phyloP scores from a whole-genome alignment of 2,888 invertebrate genomes.

The Zele albiditarsus region DNA sequence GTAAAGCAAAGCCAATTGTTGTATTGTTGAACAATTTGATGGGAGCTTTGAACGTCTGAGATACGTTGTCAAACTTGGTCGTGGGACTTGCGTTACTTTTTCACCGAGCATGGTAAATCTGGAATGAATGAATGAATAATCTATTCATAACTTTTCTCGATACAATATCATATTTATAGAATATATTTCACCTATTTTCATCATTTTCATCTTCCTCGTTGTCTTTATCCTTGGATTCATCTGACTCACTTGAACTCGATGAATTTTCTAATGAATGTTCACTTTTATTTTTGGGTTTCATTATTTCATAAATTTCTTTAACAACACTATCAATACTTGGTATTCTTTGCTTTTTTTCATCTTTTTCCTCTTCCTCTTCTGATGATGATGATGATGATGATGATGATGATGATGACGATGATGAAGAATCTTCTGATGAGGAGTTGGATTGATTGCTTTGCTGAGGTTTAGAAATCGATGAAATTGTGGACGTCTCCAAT shows the following conservation, averaged over 20 bases:
- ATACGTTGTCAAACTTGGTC: conserved; percentile 66
- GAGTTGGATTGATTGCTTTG: conserved; percentile 19
- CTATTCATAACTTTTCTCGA: conserved; percentile 9
- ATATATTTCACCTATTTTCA: conserved; percentile 58
- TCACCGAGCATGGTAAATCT: conserved; percentile 66
- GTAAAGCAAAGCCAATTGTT: conserved; percentile 77
- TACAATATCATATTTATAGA: background rate
- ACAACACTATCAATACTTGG: conserved; percentile 60
- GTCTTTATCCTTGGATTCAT: conserved; percentile 42
- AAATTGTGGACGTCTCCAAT: conserved; percentile 48
- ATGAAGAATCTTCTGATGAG: conserved; percentile 14
- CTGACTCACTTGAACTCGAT: conserved; percentile 42
- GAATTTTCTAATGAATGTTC: conserved; percentile 48
- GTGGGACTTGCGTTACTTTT: conserved; percentile 65
- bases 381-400: conserved; percentile 35
- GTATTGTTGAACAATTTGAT: conserved; percentile 75
- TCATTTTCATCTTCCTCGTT: conserved; percentile 58
- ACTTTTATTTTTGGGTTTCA: conserved; percentile 49
- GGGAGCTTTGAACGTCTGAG: conserved; percentile 75
- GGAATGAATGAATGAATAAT: conserved; percentile 5
- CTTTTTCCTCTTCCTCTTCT: conserved; percentile 5
- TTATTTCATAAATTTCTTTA: conserved; percentile 56
- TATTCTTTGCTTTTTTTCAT: conserved; percentile 43
- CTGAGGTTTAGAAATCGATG: conserved; percentile 55
- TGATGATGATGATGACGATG: conserved; percentile 12